phyloP scores from a whole-genome alignment of 2,797 vertebrate genomes.

The Scomberomorus guttatus region DNA sequence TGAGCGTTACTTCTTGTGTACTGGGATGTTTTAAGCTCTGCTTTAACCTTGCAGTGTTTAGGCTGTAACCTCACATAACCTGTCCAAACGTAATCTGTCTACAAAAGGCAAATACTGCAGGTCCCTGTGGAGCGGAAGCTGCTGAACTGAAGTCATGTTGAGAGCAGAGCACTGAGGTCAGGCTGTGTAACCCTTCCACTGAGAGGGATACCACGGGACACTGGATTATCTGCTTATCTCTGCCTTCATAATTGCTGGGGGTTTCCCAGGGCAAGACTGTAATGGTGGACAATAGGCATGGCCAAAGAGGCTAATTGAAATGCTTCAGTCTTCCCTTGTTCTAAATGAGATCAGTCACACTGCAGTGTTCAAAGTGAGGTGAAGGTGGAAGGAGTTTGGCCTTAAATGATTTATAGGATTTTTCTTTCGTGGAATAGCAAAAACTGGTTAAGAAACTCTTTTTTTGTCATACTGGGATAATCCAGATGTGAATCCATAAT shows the following conservation, averaged over 20 bases:
- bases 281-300: constrained; percentile 46
- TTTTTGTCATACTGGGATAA: not conserved
- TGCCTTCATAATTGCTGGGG: constrained; percentile 50
- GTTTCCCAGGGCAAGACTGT: constrained; percentile 39
- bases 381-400: constrained; percentile 54
- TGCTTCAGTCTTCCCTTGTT: constrained; percentile 15
- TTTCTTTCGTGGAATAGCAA: too few relatives aligned
- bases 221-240: constrained; percentile 64
- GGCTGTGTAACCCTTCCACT: not conserved
- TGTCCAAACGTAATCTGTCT: constrained; percentile 46
- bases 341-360: constrained; percentile 63
- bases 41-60: constrained; percentile 39
- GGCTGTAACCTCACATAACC: constrained; percentile 48
- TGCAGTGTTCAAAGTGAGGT: constrained; percentile 55
- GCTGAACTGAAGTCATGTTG: constrained; percentile 6
- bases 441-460: not conserved
- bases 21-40: constrained; percentile 17
- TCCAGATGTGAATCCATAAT: not conserved
- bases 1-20: not conserved
- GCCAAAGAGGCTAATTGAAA: constrained; percentile 51
- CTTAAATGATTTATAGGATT: not conserved
- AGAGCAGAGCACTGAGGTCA: constrained; percentile 40
- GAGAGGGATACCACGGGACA: constrained; percentile 49
- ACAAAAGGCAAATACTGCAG: constrained; percentile 24
- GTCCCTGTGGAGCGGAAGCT: constrained; percentile 43